These are phyloP conservation scores for Platypus cylindrus DNA, from an alignment of 2,888 invertebrate species.

Conservation along the genomic window DNA sequence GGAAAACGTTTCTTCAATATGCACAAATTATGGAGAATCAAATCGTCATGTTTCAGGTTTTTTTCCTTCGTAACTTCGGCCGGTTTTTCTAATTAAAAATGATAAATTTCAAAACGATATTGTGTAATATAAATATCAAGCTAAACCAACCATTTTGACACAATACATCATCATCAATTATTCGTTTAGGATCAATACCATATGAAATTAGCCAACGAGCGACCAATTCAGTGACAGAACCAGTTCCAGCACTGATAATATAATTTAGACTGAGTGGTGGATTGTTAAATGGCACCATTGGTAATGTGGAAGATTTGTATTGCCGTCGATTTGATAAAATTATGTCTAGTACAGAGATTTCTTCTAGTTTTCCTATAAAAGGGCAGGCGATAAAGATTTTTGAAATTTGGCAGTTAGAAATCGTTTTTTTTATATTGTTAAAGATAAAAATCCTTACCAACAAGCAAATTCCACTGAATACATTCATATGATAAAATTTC, in stretches of 20 bases:
- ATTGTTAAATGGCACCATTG: conserved; percentile 42
- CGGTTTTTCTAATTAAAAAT: too few species aligned
- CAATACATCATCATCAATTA: conserved; percentile 41
- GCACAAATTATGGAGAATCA: too few species aligned
- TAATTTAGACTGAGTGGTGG: conserved; percentile 53
- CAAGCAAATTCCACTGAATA: conserved; percentile 75
- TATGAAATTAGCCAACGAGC: conserved; percentile 74
- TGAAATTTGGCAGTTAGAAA: too few species aligned
- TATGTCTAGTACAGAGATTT: conserved; percentile 67
- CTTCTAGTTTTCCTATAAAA: conserved; percentile 68
- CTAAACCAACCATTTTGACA: too few species aligned
- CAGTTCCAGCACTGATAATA: conserved; percentile 51
- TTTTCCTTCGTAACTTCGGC: too few species aligned
- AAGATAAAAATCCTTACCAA: too few species aligned
- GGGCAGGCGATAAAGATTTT: too few species aligned
- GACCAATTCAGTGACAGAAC: conserved; percentile 79
- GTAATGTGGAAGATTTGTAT: conserved; percentile 32
- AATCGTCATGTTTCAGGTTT: too few species aligned
- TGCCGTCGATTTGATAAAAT: conserved; percentile 45
- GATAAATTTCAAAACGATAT: too few species aligned
- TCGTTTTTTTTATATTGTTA: too few species aligned
- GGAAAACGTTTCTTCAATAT: conserved; percentile 76
- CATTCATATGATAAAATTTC: conserved; percentile 67
- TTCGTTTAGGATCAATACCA: conserved; percentile 53
- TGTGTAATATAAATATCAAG: too few species aligned